These are phyloP conservation scores for Agelaius tricolor DNA, from an alignment of 2,113 vertebrate genomes.

Conservation along the genomic window DNA sequence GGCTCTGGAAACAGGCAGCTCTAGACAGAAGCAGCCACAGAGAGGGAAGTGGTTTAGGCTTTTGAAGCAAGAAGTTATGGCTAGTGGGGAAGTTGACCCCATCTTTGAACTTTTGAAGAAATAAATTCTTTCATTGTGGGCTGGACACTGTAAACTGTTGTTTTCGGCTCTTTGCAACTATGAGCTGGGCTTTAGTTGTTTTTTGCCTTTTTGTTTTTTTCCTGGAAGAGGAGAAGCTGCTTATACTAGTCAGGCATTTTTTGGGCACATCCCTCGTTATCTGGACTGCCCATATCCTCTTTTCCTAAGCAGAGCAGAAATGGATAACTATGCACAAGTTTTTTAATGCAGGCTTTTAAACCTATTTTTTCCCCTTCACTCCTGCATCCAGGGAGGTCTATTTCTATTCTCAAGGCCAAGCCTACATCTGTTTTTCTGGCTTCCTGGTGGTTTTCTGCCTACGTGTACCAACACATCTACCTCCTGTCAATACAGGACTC, in stretches of 20 bases:
- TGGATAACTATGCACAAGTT: neutral
- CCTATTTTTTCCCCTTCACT: neutral
- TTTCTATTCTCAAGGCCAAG: neutral
- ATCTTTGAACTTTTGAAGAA: neutral
- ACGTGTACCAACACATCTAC: neutral
- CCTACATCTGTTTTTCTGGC: slow-evolving; percentile 9
- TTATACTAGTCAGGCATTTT: neutral
- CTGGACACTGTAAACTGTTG: neutral
- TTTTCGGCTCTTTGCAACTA: neutral
- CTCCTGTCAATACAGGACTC: neutral
- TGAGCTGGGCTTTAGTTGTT: neutral
- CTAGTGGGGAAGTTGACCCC: neutral
- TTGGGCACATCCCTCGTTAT: neutral
- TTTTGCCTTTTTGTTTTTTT: neutral
- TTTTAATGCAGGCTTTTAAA: neutral
- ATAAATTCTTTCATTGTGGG: neutral
- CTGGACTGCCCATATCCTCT: neutral
- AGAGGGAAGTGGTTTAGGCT: neutral
- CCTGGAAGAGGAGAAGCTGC: neutral
- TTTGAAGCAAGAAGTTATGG: neutral
- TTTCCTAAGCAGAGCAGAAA: neutral
- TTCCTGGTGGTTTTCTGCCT: slow-evolving; percentile 29
- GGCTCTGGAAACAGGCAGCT: neutral
- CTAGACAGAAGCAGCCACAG: neutral
- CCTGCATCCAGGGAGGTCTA: neutral